phyloP scores from a whole-genome alignment of 1,140 invertebrate species.

The Notospermus geniculatus region DNA sequence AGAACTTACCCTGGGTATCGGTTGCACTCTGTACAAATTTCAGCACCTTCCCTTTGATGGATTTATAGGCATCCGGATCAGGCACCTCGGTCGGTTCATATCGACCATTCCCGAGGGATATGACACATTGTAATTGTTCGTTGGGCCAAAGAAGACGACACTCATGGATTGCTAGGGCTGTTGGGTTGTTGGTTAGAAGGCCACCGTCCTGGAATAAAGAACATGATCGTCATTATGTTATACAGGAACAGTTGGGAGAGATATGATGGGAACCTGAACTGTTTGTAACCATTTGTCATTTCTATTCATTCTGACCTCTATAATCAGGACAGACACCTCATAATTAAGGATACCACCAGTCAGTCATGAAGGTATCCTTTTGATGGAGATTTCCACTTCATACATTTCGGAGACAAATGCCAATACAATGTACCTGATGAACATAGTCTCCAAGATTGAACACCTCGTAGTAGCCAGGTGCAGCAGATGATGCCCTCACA shows the following conservation, averaged over 20 bases:
- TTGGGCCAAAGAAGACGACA: constrained; percentile 74
- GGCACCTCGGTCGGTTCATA: constrained; percentile 50
- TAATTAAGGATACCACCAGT: too few relatives aligned
- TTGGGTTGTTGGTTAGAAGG: constrained; percentile 86
- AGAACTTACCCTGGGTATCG: constrained; percentile 74
- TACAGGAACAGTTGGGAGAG: too few relatives aligned
- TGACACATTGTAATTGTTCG: constrained; percentile 75
- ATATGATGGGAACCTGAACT: too few relatives aligned
- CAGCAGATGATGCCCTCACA: constrained; percentile 84
- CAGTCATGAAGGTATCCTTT: too few relatives aligned
- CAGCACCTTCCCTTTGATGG: constrained; percentile 74
- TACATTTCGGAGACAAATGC: too few relatives aligned
- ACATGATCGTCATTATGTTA: too few relatives aligned
- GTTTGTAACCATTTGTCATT: too few relatives aligned
- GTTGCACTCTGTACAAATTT: constrained; percentile 87
- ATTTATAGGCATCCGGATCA: constrained; percentile 26
- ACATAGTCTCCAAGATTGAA: constrained; percentile 72
- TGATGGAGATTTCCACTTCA: too few relatives aligned
- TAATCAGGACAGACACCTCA: too few relatives aligned
- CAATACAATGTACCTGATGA: constrained; percentile 68
- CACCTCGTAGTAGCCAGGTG: constrained; percentile 90
- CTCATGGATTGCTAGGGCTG: constrained; percentile 85
- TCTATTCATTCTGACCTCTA: too few relatives aligned
- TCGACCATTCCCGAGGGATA: constrained; percentile 83
- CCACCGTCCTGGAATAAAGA: constrained; percentile 70